Base-by-base conservation (phyloP, 2,797 vertebrate genomes). In the Rhinichthys osculus region DNA sequence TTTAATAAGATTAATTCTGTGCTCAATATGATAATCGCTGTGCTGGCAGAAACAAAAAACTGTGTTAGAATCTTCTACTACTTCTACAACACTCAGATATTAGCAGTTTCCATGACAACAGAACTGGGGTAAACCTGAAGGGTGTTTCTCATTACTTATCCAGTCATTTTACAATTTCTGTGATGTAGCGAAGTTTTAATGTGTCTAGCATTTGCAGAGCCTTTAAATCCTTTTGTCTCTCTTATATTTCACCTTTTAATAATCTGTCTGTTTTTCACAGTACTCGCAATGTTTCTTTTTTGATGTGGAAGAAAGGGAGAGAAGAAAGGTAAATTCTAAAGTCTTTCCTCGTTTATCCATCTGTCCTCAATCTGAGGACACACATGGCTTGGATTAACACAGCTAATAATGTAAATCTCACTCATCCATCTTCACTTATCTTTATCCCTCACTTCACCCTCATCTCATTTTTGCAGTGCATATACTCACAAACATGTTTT, bases 241-340 rank as follows among this genome's bases (percentile, higher is more conserved):
- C 4, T 21, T 38, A 27, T 44, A 30, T 40, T 78, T 72, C 69
- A 50, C 40, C 19, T 50, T 72, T n/a, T 19, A 38, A 73, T 44
- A 10, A 42, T 42, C 4, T 10, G 10, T 70, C 8, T 82, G 38
- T 59, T 17, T 14, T 66, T 81, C 35, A 59, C 90, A 95, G 94
- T 54, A 92, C 66, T 92, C 92, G 9, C 88, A 93, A 17, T 93
- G 93, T 82, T 94, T 94, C 91, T 95, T 94, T 82, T 93, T 91
- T 78, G 89, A 92, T 79, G 83, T 90, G 19, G 93, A 93, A 33
- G 86, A 83, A 23, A 88, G 83, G 78, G 92, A 94, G 21, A 90
- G 86, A 83, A 93, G 86, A 89, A 93, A 93, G 93, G 93, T 94
- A 87, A 81, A 91, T 19, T 59, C 19, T 57, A 52, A 87, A 16